Conservation (phyloP, 2,888 invertebrate genomes). For the Drosophila neotestacea region DNA sequence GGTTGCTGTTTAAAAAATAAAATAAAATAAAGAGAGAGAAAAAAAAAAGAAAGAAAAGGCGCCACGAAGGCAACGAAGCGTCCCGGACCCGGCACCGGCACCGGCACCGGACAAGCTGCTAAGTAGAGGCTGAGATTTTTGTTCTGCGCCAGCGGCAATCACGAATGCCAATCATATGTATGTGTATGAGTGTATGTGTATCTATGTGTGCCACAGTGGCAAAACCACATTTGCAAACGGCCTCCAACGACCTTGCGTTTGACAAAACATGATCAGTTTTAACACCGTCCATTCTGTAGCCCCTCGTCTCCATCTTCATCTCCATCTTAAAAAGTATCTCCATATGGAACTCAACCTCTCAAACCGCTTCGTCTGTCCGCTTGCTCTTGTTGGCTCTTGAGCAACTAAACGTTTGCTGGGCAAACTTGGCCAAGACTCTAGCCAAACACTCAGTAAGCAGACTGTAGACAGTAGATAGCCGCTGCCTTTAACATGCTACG, state of each 20-base stretch:
- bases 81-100: constrained; percentile 56
- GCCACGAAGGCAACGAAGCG: constrained; percentile 70
- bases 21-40: constrained; percentile 12
- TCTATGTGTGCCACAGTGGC: constrained; percentile 78
- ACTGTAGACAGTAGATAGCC: constrained; percentile 39
- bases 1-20: constrained; percentile 40
- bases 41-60: constrained; percentile 59
- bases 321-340: constrained; percentile 1
- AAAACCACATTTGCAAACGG: constrained; percentile 82
- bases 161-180: constrained; percentile 49
- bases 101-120: constrained; percentile 61
- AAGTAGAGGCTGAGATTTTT: constrained; percentile 60
- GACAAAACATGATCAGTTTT: constrained; percentile 81
- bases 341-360: constrained; percentile 21
- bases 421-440: constrained; percentile 66
- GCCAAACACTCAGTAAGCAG: constrained; percentile 29
- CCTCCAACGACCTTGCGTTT: constrained; percentile 84
- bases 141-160: constrained; percentile 65
- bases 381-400: constrained; percentile 52
- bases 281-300: constrained; percentile 65
- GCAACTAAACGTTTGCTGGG: constrained; percentile 65
- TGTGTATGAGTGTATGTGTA: constrained; percentile 11
- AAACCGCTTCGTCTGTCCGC: constrained; percentile 14
- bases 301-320: constrained; percentile 22
- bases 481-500: constrained; percentile 22